Conservation (phyloP, 1,140 invertebrate genomes). For the Odontomachus brunneus region DNA sequence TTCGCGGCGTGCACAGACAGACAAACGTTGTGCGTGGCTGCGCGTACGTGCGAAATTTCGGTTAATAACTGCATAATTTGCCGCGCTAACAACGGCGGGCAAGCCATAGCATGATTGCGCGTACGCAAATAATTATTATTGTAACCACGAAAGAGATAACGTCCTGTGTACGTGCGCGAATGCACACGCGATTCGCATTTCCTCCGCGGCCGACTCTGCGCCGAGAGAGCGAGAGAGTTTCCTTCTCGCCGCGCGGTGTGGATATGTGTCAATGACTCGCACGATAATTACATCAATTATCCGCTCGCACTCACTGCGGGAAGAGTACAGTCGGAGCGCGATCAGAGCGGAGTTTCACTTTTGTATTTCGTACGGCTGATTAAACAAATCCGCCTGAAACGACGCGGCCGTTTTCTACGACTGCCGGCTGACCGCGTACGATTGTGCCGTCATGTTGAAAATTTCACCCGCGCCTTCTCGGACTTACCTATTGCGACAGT, state of each 20-base stretch:
- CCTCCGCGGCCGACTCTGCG: background rate
- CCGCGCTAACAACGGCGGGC: background rate
- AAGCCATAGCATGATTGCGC: constrained; percentile 18
- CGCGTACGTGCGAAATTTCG: background rate
- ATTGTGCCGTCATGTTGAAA: constrained; percentile 2
- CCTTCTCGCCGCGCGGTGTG: constrained; percentile 18
- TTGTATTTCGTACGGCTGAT: constrained; percentile 62
- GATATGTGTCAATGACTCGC: constrained; percentile 68
- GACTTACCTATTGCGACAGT: too few relatives aligned
- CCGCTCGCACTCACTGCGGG: constrained; percentile 16
- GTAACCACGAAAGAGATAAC: constrained; percentile 46
- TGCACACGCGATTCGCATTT: constrained; percentile 13
- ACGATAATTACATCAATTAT: constrained; percentile 78
- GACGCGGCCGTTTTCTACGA: background rate
- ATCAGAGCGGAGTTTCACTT: constrained; percentile 68
- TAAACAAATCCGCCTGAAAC: constrained; percentile 67
- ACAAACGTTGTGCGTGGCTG: background rate
- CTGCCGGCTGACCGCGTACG: background rate
- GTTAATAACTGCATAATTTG: constrained; percentile 26
- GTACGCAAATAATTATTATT: constrained; percentile 60
- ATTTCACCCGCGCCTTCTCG: background rate
- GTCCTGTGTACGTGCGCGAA: background rate
- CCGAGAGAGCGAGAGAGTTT: constrained; percentile 43
- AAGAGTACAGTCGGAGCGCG: constrained; percentile 23
- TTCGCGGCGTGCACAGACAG: background rate